Conservation (phyloP, 2,888 invertebrate species). For the Lepetodrilus schrolli region DNA sequence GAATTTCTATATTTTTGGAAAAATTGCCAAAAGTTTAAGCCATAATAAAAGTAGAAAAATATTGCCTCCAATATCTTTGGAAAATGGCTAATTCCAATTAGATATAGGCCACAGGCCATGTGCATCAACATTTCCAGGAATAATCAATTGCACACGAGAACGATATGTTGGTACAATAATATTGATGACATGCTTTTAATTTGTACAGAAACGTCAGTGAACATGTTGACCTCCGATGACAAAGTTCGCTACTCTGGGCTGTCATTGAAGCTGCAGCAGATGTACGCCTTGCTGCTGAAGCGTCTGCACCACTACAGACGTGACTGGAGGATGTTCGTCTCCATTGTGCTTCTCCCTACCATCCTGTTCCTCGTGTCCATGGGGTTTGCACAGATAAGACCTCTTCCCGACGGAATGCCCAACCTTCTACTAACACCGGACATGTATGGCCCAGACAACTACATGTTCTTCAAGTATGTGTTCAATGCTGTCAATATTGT, state of each 20-base stretch:
- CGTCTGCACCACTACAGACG: constrained; percentile 73
- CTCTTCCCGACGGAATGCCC: constrained; percentile 57
- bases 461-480: constrained; percentile 68
- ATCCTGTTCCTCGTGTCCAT: constrained; percentile 72
- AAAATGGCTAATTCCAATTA: too few species aligned
- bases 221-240: neutral
- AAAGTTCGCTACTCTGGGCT: constrained; percentile 33
- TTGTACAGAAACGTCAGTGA: constrained; percentile 30
- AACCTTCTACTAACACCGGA: constrained; percentile 69
- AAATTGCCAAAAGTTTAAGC: too few species aligned
- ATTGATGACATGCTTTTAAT: too few species aligned
- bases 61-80: too few species aligned
- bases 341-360: constrained; percentile 73
- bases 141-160: too few species aligned
- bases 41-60: too few species aligned
- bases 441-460: constrained; percentile 70
- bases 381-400: constrained; percentile 71
- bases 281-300: constrained; percentile 70
- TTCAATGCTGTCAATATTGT: too few species aligned
- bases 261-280: constrained; percentile 51
- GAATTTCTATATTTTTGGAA: too few species aligned
- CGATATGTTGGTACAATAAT: too few species aligned
- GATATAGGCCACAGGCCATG: too few species aligned
- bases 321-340: constrained; percentile 70
- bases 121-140: too few species aligned